These are phyloP conservation scores for Temnopleurus reevesii DNA, from an alignment of 53 echinoderm and acorn worm species.

Conservation along the genomic window DNA sequence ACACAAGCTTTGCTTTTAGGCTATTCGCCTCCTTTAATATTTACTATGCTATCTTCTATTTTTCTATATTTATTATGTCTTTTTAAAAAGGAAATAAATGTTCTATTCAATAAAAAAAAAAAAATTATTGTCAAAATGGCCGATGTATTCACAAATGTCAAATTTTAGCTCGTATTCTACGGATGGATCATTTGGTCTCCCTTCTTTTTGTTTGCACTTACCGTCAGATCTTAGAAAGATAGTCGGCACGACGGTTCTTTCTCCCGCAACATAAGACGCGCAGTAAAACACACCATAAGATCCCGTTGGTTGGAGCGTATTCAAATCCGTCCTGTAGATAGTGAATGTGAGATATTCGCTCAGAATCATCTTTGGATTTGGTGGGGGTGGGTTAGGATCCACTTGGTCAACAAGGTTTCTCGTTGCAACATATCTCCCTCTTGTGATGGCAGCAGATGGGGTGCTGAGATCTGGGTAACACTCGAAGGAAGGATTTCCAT, in stretches of 20 bases:
- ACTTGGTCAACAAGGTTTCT: neutral
- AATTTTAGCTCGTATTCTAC: too few species aligned
- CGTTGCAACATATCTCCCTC: neutral
- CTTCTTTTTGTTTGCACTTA: too few species aligned
- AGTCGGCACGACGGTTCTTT: neutral
- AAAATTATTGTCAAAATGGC: too few species aligned
- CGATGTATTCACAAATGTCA: too few species aligned
- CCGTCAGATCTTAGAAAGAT: conserved; percentile 11
- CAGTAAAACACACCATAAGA: conserved; percentile 1
- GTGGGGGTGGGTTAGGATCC: neutral
- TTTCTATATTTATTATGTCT: too few species aligned
- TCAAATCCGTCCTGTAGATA: neutral
- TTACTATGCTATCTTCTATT: too few species aligned
- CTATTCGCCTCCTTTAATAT: too few species aligned
- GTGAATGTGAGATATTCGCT: neutral
- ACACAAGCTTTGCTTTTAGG: too few species aligned
- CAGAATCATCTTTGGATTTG: neutral
- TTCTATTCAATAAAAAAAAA: too few species aligned
- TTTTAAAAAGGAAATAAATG: too few species aligned
- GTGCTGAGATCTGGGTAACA: neutral
- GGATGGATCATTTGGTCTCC: too few species aligned
- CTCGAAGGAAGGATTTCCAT: neutral
- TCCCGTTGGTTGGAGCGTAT: neutral
- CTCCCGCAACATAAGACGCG: neutral
- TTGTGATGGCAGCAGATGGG: neutral